Conservation (phyloP, 2,888 invertebrate species). For the Lycocerus yunnanus region DNA sequence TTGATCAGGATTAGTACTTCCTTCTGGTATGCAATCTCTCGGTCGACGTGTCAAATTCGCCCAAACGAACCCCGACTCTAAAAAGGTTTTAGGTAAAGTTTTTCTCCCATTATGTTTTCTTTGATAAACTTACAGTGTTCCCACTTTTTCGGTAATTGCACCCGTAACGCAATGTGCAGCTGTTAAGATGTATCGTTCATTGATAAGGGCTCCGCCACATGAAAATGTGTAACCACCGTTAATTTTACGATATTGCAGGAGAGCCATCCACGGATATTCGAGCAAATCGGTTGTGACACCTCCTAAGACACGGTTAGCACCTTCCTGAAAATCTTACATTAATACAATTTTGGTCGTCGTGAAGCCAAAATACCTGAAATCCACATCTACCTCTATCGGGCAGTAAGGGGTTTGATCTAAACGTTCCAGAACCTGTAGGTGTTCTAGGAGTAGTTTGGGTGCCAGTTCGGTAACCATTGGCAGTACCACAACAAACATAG, state of each 20-base stretch:
- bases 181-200: slow-evolving; percentile 54
- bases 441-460: background rate
- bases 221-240: slow-evolving; percentile 7
- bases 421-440: background rate
- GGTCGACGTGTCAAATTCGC: slow-evolving; percentile 57
- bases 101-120: background rate
- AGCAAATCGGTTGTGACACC: slow-evolving; percentile 50
- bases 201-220: slow-evolving; percentile 57
- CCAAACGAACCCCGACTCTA: slow-evolving; percentile 51
- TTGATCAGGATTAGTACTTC: slow-evolving; percentile 31
- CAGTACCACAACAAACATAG: slow-evolving; percentile 55
- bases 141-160: slow-evolving; percentile 1
- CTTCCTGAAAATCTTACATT: background rate
- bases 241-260: slow-evolving; percentile 50
- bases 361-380: background rate
- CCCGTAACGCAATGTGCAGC: slow-evolving; percentile 52
- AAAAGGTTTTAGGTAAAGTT: slow-evolving; percentile 3
- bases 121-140: slow-evolving; percentile 10
- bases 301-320: slow-evolving; percentile 17
- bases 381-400: slow-evolving; percentile 43
- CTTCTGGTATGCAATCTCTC: slow-evolving; percentile 53
- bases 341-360: background rate
- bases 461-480: background rate
- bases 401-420: slow-evolving; percentile 20
- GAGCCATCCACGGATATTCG: slow-evolving; percentile 55